Base-by-base conservation (phyloP, 2,888 invertebrate species). In the Sarcophaga caerulescens region DNA sequence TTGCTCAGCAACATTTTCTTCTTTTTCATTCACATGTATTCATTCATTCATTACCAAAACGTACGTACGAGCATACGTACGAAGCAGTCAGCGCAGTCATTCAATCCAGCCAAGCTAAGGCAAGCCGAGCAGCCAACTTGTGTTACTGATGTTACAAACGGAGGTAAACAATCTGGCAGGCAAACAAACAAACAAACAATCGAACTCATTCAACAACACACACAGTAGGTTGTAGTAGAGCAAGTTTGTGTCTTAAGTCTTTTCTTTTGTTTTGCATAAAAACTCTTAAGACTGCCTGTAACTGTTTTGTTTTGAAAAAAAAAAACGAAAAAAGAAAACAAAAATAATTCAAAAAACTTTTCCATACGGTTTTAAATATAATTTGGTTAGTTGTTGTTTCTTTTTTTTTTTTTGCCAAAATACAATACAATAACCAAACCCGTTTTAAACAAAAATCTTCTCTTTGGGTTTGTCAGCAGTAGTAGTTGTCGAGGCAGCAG, bases 221-320 rank as follows among this genome's bases (percentile, higher is more conserved):
- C 76, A 88, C 81, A 77, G 80, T 75, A 79, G 35, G 84, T 88
- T 60, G 85, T 75, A 78, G 82, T 78, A 78, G 70, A 85, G 83
- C 86, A 85, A 73, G 86, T 85, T 87, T 87, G 75, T 75, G 69
- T 83, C 90, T 89, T 91, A 88, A 90, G 90, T 91, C 90, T 91
- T 91, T 91, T 90, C 90, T 91, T 91, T 90, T 88, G 85, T 75
- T 82, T 88, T 89, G 88, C 88, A 66, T 66, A 89, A 89, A 88
- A 88, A 89, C 84, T 88, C 87, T 81, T 85, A 35, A 35, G 35
- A 35, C 35, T 35, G 86, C n/a, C 62, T 79, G 74, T 74, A 45
- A 17, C 45, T 63, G 69, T 63, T 69, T 71, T 74, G 73, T 73
- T 77, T 23, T 62, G n/a, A 74, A 71, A 60, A 66, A 81, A 81